Base-by-base conservation (phyloP, 2,888 invertebrate species). In the Desoria tigrina region DNA sequence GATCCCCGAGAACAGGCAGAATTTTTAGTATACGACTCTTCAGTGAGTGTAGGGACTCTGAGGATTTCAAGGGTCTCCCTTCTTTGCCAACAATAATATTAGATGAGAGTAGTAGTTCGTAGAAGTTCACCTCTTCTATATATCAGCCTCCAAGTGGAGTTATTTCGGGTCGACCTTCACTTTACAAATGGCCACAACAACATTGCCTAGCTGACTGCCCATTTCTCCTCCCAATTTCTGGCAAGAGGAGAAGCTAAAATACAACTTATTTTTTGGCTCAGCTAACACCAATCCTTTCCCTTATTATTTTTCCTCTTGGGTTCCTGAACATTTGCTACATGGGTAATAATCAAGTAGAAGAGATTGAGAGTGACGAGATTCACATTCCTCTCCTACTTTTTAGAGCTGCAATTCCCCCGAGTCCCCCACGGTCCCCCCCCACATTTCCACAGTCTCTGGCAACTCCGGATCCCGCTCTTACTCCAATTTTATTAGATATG, bases 91-190 rank as follows among this genome's bases (percentile, higher is more conserved):
- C 26, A 23, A 51, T 24, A 51, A 51, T 26, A 51, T 16, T 9
- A 16, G 21, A 49, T n/a, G 49, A 49, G 49, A 49, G 24, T 7
- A 51, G 51, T 51, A 51, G 4, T 51, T 21, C 3, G 24, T 24
- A 51, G 26, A 26, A 16, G 26, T 24, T 51, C 23, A 51, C 26
- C 51, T 24, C 51, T 18, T 51, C 51, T 18, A 14, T 51, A 51
- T 51, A 51, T 51, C 51, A 51, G 51, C 51, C 51, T 51, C 51
- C 51, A 51, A 51, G 51, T 51, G 51, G 26, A 51, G 51, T 51
- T 51, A 51, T 51, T 51, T 51, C 51, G 57, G 57, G 66, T 65
- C 74, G 72, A 74, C 74, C 72, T 74, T 72, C 74, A 71, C 68
- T 74, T 74, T 66, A 69, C 71, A 72, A 63, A 63, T 67, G 67